Evolutionary conservation across 2,888 invertebrate genomes (phyloP), one percentile per base, ranked within the genome.

Genomic region (Drosophila meridiana): DNA sequence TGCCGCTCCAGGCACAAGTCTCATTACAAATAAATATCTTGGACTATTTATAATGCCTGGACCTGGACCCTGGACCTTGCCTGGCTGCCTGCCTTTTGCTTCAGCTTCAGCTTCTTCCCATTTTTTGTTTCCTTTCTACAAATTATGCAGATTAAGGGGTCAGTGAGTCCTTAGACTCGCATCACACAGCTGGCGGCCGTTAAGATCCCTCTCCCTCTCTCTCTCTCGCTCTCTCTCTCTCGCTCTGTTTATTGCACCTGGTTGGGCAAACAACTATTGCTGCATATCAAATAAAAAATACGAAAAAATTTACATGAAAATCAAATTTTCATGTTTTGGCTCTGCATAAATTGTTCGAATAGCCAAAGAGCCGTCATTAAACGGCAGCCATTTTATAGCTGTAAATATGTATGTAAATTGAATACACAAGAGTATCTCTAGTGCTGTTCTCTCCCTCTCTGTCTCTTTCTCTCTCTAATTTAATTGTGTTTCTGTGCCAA

Each of bases 101-200:
- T 14, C 58, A 67, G 6, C 20, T 48, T 20, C 50, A 67, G 8
- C 8, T n/a, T 5, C 20, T 11, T 6, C 1, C 13, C 13, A 20
- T 26, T 9, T 47, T 28, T 3, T 14, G 14, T 48, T 50, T 32
- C 28, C 58, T 66, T 70, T 78, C 85, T 74, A 76, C 87, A 91
- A 92, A 91, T 91, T 91, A 91, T 91, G 91, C 89, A 91, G 91
- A 91, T 91, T 91, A 90, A 90, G 87, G 90, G 92, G 90, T 92
- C 92, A 91, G 90, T 91, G 91, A 90, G 60, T 50, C 32, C 50
- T 34, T 64, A 45, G 75, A 58, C 80, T 73, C 62, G 42, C 50
- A 60, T 63, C 59, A 20, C 71, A 74, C 80, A 81, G 84, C 82
- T 80, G 68, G 60, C 75, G 60, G 65, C 66, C 66, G 71, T 77